These are phyloP conservation scores for Apolygus lucorum DNA, from an alignment of 1,140 invertebrate genomes.

Conservation along the genomic window DNA sequence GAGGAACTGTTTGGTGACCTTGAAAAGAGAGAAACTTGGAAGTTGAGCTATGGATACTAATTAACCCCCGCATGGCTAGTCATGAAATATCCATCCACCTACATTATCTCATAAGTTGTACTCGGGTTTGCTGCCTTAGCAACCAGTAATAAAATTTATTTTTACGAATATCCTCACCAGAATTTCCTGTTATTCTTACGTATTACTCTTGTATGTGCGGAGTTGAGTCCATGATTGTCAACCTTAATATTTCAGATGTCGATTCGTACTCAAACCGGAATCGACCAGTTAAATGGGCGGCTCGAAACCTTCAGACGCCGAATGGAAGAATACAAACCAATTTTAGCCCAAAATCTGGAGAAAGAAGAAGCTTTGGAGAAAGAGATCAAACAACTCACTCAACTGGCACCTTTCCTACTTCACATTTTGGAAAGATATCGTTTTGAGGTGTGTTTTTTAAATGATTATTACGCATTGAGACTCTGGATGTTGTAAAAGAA, in stretches of 20 bases:
- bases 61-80: too few relatives aligned
- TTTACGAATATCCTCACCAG: too few relatives aligned
- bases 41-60: too few relatives aligned
- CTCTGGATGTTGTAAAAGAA: not conserved
- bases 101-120: not conserved
- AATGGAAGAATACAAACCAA: slow-evolving; percentile 2
- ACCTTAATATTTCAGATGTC: too few relatives aligned
- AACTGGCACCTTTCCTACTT: not conserved
- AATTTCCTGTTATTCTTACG: too few relatives aligned
- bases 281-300: slow-evolving; percentile 16
- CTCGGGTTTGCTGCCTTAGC: too few relatives aligned
- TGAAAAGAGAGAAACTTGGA: too few relatives aligned
- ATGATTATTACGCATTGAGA: not conserved
- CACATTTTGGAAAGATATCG: not conserved
- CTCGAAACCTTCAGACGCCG: not conserved
- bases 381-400: slow-evolving; percentile 2
- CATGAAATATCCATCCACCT: not conserved
- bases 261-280: not conserved
- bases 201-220: too few relatives aligned
- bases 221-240: too few relatives aligned
- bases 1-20: too few relatives aligned
- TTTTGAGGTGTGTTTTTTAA: not conserved
- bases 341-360: not conserved
- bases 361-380: slow-evolving; percentile 1
- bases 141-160: not conserved